Evolutionary conservation across 2,888 invertebrate genomes (phyloP).

Genomic region (Agapostemon virescens): DNA sequence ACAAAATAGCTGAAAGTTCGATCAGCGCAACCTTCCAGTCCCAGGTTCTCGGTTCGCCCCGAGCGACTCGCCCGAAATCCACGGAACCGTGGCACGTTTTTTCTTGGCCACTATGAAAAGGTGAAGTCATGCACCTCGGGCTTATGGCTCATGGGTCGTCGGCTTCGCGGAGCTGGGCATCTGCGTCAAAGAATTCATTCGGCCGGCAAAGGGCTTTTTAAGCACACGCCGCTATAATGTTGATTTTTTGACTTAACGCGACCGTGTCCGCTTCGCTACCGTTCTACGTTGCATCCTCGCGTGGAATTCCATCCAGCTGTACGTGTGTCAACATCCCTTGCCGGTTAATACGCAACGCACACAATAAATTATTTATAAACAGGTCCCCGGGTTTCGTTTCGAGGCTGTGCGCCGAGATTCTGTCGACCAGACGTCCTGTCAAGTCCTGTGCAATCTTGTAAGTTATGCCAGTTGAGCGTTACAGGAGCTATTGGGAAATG

Average conservation of each 20-base stretch:
- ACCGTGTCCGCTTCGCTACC: conserved; percentile 56
- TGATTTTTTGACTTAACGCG: conserved; percentile 76
- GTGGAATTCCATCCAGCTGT: conserved; percentile 50
- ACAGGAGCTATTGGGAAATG: no score
- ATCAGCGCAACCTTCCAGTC: neutral
- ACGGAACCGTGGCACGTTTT: conserved; percentile 28
- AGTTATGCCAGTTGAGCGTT: no score
- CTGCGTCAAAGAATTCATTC: conserved; percentile 38
- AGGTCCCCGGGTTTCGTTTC: neutral
- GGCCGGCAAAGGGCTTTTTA: conserved; percentile 30
- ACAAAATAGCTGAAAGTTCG: conserved; percentile 7
- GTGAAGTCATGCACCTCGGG: conserved; percentile 35
- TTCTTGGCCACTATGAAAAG: conserved; percentile 30
- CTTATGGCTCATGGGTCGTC: neutral
- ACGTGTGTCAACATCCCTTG: conserved; percentile 52
- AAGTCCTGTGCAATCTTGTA: neutral
- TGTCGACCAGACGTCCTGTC: neutral
- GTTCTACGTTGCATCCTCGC: conserved; percentile 40
- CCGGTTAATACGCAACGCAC: conserved; percentile 5
- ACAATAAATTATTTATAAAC: conserved; percentile 36
- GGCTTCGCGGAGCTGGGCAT: conserved; percentile 18
- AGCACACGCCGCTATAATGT: conserved; percentile 57
- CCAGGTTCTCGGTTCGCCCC: conserved; percentile 13
- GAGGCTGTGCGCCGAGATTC: neutral
- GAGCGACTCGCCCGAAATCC: conserved; percentile 20